Evolutionary conservation across 2,797 vertebrate species (phyloP), one percentile per base, ranked within the genome.

Genomic region (Megaceryle alcyon): DNA sequence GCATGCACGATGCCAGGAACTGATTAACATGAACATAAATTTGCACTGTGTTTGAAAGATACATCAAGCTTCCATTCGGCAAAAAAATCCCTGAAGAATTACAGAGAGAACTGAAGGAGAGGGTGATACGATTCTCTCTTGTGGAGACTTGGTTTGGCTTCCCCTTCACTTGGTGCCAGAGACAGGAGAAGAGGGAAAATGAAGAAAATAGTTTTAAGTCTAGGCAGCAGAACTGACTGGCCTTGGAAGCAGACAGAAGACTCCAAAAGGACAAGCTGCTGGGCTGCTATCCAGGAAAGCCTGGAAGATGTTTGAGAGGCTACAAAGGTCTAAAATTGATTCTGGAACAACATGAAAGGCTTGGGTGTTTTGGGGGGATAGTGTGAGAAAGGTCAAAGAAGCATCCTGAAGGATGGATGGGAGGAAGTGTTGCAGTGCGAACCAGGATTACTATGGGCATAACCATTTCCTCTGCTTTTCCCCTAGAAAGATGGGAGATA

Each of bases 131-230:
- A 61, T 18, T 25, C 23, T 46, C 79, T 41, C 8, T 18, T n/a
- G 7, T 7, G 29, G 23, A 88, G 33, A 69, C 43, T 48, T 33
- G 64, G 25, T 63, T 64, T 86, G 77, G 59, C 37, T 72, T 25
- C 9, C 28, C 3, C 28, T 61, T 57, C 5, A 7, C n/a, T 13
- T 57, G 37, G 17, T 82, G 60, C 14, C 0, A 0, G 72, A 88
- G 66, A 54, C 18, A 23, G 46, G 41, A 37, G 26, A 61, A 83
- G 14, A 18, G 29, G 5, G 31, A 57, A 91, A 81, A 57, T 25
- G 6, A 86, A 94, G 57, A 71, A 71, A 88, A 88, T 26, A 28
- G 28, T 79, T 84, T 73, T 31, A 57, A 79, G 23, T 46, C 54
- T 35, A 14, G 37, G 70, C 72, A 76, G 76, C 22, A 10, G 4